A percentile compares a stretch with the other conserved stretches of the same genome.
These are phyloP conservation scores for Ranitomeya imitator DNA, from an alignment of 2,113 vertebrate genomes.

Conservation along the genomic window DNA sequence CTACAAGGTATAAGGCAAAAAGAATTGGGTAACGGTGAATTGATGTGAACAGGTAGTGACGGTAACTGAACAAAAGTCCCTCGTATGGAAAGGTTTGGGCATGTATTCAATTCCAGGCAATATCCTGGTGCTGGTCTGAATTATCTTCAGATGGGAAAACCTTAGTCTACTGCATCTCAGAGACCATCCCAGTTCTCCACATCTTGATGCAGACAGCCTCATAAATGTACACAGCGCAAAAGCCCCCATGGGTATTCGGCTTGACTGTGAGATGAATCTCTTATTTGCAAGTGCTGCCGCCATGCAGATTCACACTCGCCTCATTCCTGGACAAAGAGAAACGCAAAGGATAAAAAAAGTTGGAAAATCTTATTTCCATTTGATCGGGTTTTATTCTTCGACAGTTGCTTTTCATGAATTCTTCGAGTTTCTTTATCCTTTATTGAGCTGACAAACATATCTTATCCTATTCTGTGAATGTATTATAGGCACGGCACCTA, in stretches of 20 bases:
- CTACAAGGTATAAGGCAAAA: conserved; percentile 14
- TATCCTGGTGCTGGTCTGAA: conserved; percentile 48
- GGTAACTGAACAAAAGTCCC: conserved; percentile 28
- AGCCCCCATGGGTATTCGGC: conserved; percentile 38
- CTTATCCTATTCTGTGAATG: conserved; percentile 25
- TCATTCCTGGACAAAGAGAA: conserved; percentile 17
- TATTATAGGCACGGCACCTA: conserved; percentile 35
- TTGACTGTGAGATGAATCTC: conserved; percentile 36
- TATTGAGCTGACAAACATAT: not conserved
- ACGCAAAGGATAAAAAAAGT: conserved; percentile 11
- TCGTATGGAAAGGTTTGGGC: not conserved
- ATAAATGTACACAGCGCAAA: conserved; percentile 27
- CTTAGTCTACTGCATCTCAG: not conserved
- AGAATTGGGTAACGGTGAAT: not conserved
- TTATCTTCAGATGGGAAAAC: conserved; percentile 51
- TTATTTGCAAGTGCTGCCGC: conserved; percentile 39
- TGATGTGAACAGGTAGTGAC: conserved; percentile 35
- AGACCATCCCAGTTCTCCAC: not conserved
- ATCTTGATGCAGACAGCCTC: conserved; percentile 16
- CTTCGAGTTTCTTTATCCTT: conserved; percentile 1
- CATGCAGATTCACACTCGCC: not conserved
- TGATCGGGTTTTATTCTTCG: conserved; percentile 22
- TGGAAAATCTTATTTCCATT: conserved; percentile 25
- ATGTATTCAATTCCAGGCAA: conserved; percentile 44
- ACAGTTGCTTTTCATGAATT: conserved; percentile 17